Percentiles rank a stretch among this genome's conserved stretches.
phyloP scores from a whole-genome alignment of 2,113 vertebrate species.

The Willisornis vidua region DNA sequence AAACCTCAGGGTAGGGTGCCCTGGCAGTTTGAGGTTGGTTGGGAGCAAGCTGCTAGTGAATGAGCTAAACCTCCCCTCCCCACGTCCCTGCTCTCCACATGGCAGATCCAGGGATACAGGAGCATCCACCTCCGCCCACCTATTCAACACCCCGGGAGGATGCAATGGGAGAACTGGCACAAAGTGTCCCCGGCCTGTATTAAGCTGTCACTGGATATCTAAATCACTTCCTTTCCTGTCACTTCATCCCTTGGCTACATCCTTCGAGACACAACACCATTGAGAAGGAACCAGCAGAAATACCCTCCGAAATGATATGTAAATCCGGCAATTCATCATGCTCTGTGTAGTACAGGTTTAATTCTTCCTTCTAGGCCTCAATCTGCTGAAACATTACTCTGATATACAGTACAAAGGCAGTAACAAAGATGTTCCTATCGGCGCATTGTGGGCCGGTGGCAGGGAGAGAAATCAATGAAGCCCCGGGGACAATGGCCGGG shows the following conservation, averaged over 20 bases:
- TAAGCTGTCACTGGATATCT: constrained; percentile 95
- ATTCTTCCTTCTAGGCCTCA: constrained; percentile 87
- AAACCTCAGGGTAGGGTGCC: neutral
- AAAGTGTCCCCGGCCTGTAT: constrained; percentile 86
- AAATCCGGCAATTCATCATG: constrained; percentile 91
- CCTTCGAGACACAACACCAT: constrained; percentile 86
- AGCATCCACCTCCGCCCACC: neutral
- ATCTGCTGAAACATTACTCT: constrained; percentile 87
- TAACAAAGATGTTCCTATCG: constrained; percentile 95
- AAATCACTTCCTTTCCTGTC: constrained; percentile 95
- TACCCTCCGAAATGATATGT: constrained; percentile 89
- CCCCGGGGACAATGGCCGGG: constrained; percentile 81
- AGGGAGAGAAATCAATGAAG: constrained; percentile 90
- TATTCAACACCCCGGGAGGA: neutral
- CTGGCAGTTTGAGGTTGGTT: constrained; percentile 3
- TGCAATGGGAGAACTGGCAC: constrained; percentile 55
- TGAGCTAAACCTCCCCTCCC: constrained; percentile 22
- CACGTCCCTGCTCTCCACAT: neutral
- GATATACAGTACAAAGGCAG: constrained; percentile 88
- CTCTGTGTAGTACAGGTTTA: constrained; percentile 84
- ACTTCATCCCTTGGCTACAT: constrained; percentile 79
- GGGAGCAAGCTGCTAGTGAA: constrained; percentile 9
- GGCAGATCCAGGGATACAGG: neutral
- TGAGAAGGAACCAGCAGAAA: constrained; percentile 77
- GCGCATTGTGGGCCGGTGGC: constrained; percentile 86